These are phyloP conservation scores for Antheraea yamamai DNA, from an alignment of 2,888 invertebrate genomes.

Conservation along the genomic window DNA sequence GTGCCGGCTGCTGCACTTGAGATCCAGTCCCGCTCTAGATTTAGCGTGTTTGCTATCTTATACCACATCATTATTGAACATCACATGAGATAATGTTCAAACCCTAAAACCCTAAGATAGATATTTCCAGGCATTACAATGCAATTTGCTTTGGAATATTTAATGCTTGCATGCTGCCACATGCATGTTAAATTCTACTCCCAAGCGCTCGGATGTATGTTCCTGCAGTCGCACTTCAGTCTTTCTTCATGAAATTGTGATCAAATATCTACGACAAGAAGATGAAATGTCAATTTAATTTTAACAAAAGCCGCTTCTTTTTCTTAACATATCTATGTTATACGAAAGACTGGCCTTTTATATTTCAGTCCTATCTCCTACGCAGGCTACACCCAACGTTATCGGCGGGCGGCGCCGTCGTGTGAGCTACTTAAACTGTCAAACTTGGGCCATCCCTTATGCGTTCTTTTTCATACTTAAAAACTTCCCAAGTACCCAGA, in stretches of 20 bases:
- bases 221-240: too few species aligned
- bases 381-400: conserved; percentile 37
- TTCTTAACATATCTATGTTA: not conserved
- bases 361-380: conserved; percentile 38
- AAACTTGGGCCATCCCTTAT: conserved; percentile 43
- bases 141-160: too few species aligned
- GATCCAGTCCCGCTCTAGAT: too few species aligned
- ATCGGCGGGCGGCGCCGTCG: conserved; percentile 28
- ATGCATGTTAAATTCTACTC: too few species aligned
- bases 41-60: too few species aligned
- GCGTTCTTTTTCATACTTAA: conserved; percentile 41
- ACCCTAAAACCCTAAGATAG: too few species aligned
- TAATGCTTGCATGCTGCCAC: too few species aligned
- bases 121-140: too few species aligned
- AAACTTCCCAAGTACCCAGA: conserved; percentile 29
- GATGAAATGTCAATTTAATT: not conserved
- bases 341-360: conserved; percentile 34
- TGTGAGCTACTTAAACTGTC: conserved; percentile 48
- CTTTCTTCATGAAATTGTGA: not conserved
- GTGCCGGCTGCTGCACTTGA: too few species aligned
- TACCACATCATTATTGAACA: too few species aligned
- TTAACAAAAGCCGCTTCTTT: not conserved
- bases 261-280: not conserved
- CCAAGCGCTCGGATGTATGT: too few species aligned
- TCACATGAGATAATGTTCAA: too few species aligned